Evolutionary conservation across 2,113 vertebrate species (phyloP).

Genomic region (Oxyruncus cristatus): DNA sequence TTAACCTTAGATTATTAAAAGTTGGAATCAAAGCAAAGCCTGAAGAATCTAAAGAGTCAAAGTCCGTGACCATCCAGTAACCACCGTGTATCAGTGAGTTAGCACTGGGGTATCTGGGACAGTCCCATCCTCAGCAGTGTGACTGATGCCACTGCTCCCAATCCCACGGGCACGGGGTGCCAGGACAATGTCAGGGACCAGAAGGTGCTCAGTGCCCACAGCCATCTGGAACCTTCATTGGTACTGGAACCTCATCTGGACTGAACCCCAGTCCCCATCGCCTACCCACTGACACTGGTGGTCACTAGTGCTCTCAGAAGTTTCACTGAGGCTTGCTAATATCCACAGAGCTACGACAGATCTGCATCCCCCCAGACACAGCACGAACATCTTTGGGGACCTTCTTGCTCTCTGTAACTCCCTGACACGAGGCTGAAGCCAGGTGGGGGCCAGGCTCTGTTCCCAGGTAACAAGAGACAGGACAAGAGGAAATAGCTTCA

Average conservation of each 20-base stretch:
- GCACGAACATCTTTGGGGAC: neutral
- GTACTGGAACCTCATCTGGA: neutral
- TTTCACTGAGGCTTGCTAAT: neutral
- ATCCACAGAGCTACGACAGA: neutral
- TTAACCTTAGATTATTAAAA: neutral
- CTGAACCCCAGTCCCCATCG: neutral
- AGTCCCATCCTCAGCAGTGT: neutral
- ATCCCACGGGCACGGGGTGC: rapidly evolving
- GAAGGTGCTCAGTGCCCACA: neutral
- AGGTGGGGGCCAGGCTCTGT: neutral
- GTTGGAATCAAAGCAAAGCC: neutral
- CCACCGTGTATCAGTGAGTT: neutral
- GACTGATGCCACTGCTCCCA: neutral
- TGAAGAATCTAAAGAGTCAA: neutral
- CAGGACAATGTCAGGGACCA: neutral
- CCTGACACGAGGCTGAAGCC: neutral
- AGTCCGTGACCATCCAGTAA: neutral
- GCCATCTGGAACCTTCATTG: neutral
- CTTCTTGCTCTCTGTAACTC: neutral
- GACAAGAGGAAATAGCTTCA: neutral
- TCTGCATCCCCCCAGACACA: neutral
- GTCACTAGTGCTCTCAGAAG: neutral
- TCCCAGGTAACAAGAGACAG: neutral
- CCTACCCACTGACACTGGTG: rapidly evolving
- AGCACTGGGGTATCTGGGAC: rapidly evolving